phyloP scores from a whole-genome alignment of 2,888 invertebrate genomes.

The Bembecia ichneumoniformis region DNA sequence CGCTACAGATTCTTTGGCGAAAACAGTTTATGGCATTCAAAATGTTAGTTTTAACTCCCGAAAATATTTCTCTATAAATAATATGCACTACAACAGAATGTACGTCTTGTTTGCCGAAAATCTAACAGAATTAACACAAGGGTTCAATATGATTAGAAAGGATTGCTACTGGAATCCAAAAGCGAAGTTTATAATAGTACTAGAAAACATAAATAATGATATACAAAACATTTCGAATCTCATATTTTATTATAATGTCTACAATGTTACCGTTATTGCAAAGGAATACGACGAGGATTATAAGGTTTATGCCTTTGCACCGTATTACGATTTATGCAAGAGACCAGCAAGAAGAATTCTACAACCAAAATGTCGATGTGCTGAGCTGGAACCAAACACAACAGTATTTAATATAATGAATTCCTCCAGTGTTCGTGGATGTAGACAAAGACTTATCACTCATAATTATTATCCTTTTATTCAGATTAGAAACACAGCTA shows the following conservation, averaged over 20 bases:
- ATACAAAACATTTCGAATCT: constrained; percentile 14
- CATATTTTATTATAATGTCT: constrained; percentile 19
- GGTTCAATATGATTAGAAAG: constrained; percentile 12
- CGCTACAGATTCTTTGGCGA: constrained; percentile 12
- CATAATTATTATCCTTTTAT: background rate
- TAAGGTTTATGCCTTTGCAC: background rate
- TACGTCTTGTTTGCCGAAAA: constrained; percentile 21
- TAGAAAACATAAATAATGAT: constrained; percentile 13
- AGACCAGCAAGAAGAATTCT: background rate
- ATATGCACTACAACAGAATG: constrained; percentile 13
- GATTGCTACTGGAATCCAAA: constrained; percentile 26
- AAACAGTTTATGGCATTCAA: constrained; percentile 16
- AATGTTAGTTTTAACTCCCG: constrained; percentile 18
- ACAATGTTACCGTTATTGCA: constrained; percentile 12
- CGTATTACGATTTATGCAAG: background rate
- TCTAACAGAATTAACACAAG: constrained; percentile 17
- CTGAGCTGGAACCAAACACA: background rate
- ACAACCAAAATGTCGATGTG: background rate
- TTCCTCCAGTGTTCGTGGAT: background rate
- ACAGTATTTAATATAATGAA: background rate
- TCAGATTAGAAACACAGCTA: background rate
- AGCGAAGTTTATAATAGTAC: constrained; percentile 25
- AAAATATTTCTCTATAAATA: constrained; percentile 14
- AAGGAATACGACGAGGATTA: constrained; percentile 7
- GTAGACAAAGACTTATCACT: background rate